Percentiles rank a stretch among this genome's conserved stretches.
Conservation (phyloP, 2,888 invertebrate genomes). For the Caenorhabditis macrosperma region DNA sequence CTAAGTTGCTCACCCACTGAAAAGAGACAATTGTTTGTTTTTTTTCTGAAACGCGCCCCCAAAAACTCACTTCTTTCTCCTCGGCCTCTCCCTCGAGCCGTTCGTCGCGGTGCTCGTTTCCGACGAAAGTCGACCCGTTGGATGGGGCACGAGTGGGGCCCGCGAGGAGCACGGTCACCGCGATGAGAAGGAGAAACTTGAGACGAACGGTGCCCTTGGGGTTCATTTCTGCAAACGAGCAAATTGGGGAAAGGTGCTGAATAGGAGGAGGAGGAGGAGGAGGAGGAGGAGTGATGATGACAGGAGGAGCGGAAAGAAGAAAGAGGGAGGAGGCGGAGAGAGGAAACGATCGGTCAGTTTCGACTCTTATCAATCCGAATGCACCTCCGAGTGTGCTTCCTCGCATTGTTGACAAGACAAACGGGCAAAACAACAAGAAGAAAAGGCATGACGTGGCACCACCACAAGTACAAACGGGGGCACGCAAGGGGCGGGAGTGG, state of each 20-base stretch:
- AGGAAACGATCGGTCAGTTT: conserved; percentile 8
- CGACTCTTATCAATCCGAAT: conserved; percentile 1
- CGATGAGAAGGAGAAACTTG: neutral
- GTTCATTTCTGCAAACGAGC: conserved; percentile 5
- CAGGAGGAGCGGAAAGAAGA: neutral
- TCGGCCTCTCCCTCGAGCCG: neutral
- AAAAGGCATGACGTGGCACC: neutral
- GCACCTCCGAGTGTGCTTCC: neutral
- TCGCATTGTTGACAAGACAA: neutral
- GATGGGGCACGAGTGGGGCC: neutral
- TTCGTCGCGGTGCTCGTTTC: too few relatives aligned
- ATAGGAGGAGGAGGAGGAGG: neutral
- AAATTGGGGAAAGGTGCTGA: neutral
- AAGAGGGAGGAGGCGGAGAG: neutral
- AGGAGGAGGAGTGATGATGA: neutral
- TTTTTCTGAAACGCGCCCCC: neutral
- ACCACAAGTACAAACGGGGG: neutral
- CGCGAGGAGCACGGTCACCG: neutral
- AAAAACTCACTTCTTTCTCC: conserved; percentile 20
- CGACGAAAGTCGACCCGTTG: too few relatives aligned
- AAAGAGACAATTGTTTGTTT: neutral
- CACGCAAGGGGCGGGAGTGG: neutral
- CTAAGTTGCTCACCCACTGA: conserved; percentile 18
- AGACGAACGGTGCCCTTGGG: conserved; percentile 10
- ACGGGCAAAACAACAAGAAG: neutral